Conservation (phyloP, 2,888 invertebrate species). For the Pterostichus niger region DNA sequence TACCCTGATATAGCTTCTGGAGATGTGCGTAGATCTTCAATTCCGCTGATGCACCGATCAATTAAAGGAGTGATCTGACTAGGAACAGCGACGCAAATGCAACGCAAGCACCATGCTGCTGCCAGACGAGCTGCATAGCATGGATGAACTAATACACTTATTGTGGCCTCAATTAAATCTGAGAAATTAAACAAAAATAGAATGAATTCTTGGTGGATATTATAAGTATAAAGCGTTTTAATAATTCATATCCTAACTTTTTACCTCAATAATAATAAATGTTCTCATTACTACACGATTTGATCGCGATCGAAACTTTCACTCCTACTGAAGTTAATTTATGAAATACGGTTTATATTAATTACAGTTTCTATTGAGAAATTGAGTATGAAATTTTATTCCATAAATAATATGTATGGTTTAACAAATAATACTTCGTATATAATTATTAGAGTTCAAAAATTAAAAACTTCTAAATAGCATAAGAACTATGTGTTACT, state of each 20-base stretch:
- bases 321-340: too few species aligned
- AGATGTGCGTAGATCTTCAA: conserved; percentile 93
- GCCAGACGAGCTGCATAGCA: conserved; percentile 95
- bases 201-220: conserved; percentile 51
- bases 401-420: too few species aligned
- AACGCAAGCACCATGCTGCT: conserved; percentile 96
- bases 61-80: conserved; percentile 96
- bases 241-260: too few species aligned
- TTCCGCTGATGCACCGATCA: conserved; percentile 92
- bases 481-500: conserved; percentile 70
- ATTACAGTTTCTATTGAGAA: too few species aligned
- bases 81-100: conserved; percentile 95
- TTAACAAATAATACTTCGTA: too few species aligned
- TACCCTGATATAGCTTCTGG: conserved; percentile 95
- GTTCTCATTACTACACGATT: too few species aligned
- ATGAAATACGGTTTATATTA: too few species aligned
- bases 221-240: not conserved
- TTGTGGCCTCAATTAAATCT: conserved; percentile 88
- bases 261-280: too few species aligned
- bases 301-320: too few species aligned
- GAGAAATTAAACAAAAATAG: conserved; percentile 68
- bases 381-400: too few species aligned
- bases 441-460: too few species aligned
- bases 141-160: conserved; percentile 94
- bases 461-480: too few species aligned